phyloP scores from a whole-genome alignment of 2,113 vertebrate species.

The Penelope pileata region DNA sequence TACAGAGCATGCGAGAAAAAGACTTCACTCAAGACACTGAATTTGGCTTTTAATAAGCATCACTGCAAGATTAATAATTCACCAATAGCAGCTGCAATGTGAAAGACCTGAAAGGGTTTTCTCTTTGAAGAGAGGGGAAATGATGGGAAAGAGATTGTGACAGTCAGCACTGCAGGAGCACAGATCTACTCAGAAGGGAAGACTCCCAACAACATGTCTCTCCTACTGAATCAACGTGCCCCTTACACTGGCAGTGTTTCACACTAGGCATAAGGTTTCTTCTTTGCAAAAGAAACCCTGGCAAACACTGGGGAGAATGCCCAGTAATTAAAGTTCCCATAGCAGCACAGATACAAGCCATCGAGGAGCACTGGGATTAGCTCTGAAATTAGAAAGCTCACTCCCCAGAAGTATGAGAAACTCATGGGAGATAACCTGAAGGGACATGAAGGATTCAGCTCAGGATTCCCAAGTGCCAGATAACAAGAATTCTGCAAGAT shows the following conservation, averaged over 20 bases:
- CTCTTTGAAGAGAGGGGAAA: background rate
- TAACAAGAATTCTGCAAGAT: background rate
- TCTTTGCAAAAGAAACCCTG: background rate
- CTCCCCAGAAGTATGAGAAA: background rate
- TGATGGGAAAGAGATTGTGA: rapidly evolving
- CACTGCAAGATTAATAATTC: background rate
- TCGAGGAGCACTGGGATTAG: background rate
- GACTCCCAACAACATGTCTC: background rate
- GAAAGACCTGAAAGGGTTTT: background rate
- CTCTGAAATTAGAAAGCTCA: background rate
- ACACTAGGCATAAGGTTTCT: background rate
- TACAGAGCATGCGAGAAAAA: background rate
- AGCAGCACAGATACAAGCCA: background rate
- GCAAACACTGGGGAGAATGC: background rate
- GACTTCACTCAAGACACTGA: background rate
- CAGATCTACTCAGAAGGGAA: background rate
- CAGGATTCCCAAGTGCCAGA: background rate
- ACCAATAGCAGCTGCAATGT: background rate
- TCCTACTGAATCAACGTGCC: background rate
- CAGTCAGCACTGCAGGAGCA: background rate
- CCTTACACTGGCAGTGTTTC: background rate
- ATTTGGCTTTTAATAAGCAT: background rate
- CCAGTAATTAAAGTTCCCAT: background rate
- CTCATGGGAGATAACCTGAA: background rate
- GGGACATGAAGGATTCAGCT: background rate